Conservation (phyloP, 2,888 invertebrate genomes). For the Bellardia bayeri region DNA sequence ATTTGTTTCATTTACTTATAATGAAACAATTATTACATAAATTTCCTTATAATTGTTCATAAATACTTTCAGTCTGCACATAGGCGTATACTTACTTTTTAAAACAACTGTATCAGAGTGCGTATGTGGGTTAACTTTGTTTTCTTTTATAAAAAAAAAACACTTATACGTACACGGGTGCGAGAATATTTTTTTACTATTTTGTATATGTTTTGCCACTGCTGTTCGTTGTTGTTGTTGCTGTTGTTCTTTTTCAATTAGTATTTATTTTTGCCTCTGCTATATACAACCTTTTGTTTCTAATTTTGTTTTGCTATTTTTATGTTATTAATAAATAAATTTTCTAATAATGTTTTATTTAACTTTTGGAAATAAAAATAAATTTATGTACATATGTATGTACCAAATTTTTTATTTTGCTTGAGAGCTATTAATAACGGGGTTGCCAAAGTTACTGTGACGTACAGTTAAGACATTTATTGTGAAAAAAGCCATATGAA, state of each 20-base stretch:
- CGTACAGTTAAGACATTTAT: too few relatives aligned
- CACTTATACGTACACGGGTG: constrained; percentile 31
- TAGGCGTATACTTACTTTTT: constrained; percentile 48
- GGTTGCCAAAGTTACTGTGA: neutral
- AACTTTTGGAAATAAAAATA: neutral
- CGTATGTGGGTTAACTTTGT: constrained; percentile 39
- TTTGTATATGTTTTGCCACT: constrained; percentile 8
- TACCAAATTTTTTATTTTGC: neutral
- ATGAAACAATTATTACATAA: too few relatives aligned
- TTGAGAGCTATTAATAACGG: neutral
- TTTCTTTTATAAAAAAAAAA: neutral
- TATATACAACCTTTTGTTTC: neutral
- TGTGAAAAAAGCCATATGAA: too few relatives aligned
- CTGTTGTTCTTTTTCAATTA: neutral
- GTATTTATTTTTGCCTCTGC: neutral
- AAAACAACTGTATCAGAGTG: neutral
- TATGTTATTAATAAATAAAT: neutral
- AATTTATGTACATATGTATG: neutral
- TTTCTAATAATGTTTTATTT: constrained; percentile 29
- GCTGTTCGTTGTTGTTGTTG: neutral
- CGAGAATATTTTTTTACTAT: constrained; percentile 2
- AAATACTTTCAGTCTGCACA: neutral
- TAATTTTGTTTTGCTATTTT: constrained; percentile 1
- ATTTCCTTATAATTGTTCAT: too few relatives aligned
- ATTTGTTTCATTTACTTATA: too few relatives aligned